Conservation (phyloP, 1,140 invertebrate genomes). For the Thaumetopoea pityocampa region DNA sequence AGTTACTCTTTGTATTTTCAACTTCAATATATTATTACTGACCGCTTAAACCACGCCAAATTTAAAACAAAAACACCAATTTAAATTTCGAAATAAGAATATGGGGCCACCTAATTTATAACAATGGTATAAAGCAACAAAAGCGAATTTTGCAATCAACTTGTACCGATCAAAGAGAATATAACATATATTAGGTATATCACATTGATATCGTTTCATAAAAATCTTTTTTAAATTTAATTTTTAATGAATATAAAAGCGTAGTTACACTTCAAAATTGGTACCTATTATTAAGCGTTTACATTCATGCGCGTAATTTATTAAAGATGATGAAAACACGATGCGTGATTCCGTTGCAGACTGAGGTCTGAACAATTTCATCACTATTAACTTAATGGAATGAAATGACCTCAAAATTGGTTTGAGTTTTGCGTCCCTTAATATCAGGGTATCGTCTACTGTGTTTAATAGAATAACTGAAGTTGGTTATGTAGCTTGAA, state of each 20-base stretch:
- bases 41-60: background rate
- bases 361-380: constrained; percentile 32
- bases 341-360: constrained; percentile 28
- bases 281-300: background rate
- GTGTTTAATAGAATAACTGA: constrained; percentile 17
- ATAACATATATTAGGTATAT: too few species aligned
- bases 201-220: too few species aligned
- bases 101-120: constrained; percentile 7
- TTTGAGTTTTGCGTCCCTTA: constrained; percentile 29
- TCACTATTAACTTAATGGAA: constrained; percentile 37
- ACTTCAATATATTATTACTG: background rate
- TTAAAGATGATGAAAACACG: constrained; percentile 44
- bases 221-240: too few species aligned
- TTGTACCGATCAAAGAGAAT: constrained; percentile 22
- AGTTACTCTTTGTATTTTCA: too few species aligned
- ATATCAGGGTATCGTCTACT: constrained; percentile 19
- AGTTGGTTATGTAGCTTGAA: constrained; percentile 8
- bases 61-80: constrained; percentile 1
- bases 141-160: constrained; percentile 24
- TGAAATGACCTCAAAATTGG: constrained; percentile 35
- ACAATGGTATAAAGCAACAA: constrained; percentile 27
- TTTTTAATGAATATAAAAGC: too few species aligned
- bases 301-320: constrained; percentile 25
- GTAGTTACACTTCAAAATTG: too few species aligned
- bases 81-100: constrained; percentile 18